These are phyloP conservation scores for Corella eumyota DNA, from an alignment of 23 tunicate species.

Conservation along the genomic window DNA sequence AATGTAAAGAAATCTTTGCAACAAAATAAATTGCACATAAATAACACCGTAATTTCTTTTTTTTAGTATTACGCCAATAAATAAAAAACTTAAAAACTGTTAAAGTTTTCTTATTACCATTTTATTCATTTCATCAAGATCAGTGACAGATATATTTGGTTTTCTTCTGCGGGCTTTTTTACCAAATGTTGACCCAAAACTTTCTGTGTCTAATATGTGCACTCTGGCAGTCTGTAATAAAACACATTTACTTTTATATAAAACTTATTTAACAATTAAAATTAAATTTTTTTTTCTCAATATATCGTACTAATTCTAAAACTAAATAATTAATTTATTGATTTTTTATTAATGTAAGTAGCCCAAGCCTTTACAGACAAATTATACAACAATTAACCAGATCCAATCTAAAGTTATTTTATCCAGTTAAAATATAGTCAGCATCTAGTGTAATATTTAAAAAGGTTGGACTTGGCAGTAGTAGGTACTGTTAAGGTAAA, in stretches of 20 bases:
- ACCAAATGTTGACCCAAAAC: constrained; percentile 77
- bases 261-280: neutral
- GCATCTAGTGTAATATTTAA: too few species aligned
- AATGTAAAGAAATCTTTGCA: too few species aligned
- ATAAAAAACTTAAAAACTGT: too few species aligned
- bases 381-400: too few species aligned
- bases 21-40: neutral
- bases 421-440: too few species aligned
- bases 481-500: too few species aligned
- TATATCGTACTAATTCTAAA: neutral
- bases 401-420: too few species aligned
- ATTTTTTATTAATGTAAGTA: too few species aligned
- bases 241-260: neutral
- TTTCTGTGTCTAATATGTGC: constrained; percentile 88
- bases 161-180: constrained; percentile 72
- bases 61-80: neutral
- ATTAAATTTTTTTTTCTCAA: neutral
- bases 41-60: neutral
- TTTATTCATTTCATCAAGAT: constrained; percentile 31
- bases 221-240: constrained; percentile 52
- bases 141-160: constrained; percentile 47
- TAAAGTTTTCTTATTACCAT: constrained; percentile 13
- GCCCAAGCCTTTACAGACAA: too few species aligned
- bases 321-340: neutral
- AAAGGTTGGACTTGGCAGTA: too few species aligned